Percentiles rank a stretch among this genome's conserved stretches.
These are phyloP conservation scores for Olivierus martensii DNA, from an alignment of 1,140 invertebrate genomes.

Conservation along the genomic window DNA sequence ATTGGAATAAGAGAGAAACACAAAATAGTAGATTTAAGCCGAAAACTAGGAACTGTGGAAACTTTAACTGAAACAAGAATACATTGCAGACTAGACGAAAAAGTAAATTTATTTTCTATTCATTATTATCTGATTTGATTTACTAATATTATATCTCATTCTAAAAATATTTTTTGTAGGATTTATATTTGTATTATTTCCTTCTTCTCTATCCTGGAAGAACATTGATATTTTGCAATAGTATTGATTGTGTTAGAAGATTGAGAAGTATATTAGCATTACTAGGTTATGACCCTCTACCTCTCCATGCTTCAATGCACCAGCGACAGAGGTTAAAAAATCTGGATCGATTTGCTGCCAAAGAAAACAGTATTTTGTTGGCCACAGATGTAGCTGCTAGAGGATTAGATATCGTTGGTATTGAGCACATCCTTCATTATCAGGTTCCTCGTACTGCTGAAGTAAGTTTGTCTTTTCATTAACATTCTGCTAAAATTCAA, in stretches of 20 bases:
- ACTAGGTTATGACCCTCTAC: slow-evolving; percentile 60
- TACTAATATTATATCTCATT: too few relatives aligned
- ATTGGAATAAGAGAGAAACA: slow-evolving; percentile 65
- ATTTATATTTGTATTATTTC: slow-evolving; percentile 89
- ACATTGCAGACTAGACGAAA: slow-evolving; percentile 35
- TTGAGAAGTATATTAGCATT: slow-evolving; percentile 66
- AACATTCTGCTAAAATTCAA: too few relatives aligned
- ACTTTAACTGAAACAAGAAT: slow-evolving; percentile 35
- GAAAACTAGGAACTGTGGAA: slow-evolving; percentile 31
- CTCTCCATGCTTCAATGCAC: slow-evolving; percentile 88
- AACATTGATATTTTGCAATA: slow-evolving; percentile 95
- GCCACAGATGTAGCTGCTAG: slow-evolving; percentile 96
- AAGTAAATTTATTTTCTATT: slow-evolving; percentile 32
- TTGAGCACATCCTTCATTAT: slow-evolving; percentile 95
- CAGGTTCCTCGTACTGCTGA: slow-evolving; percentile 91
- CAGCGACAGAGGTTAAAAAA: slow-evolving; percentile 89
- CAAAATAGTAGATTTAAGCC: slow-evolving; percentile 86
- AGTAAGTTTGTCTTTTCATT: slow-evolving; percentile 19
- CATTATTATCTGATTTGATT: too few relatives aligned
- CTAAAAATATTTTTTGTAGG: slow-evolving; percentile 34
- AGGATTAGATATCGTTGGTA: slow-evolving; percentile 85
- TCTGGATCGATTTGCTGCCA: slow-evolving; percentile 74
- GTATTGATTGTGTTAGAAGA: slow-evolving; percentile 78
- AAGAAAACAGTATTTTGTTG: slow-evolving; percentile 60
- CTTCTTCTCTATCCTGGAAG: slow-evolving; percentile 65